phyloP scores from a whole-genome alignment of 1,140 invertebrate species.

The Asobara japonica region DNA sequence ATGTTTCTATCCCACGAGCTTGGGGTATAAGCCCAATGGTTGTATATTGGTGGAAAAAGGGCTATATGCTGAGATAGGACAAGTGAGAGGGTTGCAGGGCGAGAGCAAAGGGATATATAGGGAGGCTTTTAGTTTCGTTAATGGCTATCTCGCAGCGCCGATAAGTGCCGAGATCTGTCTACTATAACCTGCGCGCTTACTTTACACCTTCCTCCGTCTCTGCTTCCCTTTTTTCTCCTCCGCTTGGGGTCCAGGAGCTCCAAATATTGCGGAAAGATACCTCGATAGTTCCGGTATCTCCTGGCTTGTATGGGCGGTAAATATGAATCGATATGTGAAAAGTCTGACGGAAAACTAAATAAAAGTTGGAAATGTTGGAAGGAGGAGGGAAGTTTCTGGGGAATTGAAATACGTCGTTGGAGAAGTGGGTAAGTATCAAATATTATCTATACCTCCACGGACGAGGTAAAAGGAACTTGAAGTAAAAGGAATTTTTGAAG shows the following conservation, averaged over 20 bases:
- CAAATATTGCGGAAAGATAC: not conserved
- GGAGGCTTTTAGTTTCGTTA: conserved; percentile 47
- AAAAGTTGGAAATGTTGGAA: not conserved
- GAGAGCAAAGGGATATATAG: conserved; percentile 52
- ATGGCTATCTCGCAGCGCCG: conserved; percentile 41
- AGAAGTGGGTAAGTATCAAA: too few species aligned
- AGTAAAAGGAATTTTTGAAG: not conserved
- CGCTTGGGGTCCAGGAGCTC: not conserved
- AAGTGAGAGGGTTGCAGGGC: conserved; percentile 48
- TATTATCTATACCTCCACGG: not conserved
- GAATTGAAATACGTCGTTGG: conserved; percentile 11
- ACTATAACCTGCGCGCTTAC: conserved; percentile 31
- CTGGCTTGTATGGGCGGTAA: not conserved
- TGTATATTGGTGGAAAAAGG: not conserved
- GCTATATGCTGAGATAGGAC: not conserved
- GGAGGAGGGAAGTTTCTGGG: not conserved
- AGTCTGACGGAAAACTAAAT: not conserved
- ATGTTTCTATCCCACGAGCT: conserved; percentile 39
- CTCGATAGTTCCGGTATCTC: not conserved
- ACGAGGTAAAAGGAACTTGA: not conserved
- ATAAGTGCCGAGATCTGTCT: conserved; percentile 49
- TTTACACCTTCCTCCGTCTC: conserved; percentile 39
- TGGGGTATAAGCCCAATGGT: conserved; percentile 14
- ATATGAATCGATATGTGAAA: not conserved
- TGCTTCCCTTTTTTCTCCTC: not conserved